Evolutionary conservation across 2,888 invertebrate species (phyloP), one percentile per base, ranked within the genome.

Genomic region (Dorcus hopei): DNA sequence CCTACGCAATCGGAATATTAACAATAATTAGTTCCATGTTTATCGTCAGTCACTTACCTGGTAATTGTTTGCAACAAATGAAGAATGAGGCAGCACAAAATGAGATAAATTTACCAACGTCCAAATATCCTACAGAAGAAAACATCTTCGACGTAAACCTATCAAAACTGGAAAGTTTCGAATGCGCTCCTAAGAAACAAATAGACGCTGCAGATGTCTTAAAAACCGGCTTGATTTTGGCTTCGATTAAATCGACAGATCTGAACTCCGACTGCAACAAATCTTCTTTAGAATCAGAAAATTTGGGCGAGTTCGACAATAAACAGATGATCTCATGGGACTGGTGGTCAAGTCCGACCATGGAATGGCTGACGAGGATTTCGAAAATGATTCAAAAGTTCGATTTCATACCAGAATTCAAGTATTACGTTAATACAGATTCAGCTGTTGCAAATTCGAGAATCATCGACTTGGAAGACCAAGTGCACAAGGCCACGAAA

Each of bases 11-110:
- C 4, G 77, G 86, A 45, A 69, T 88, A 43, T 72, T 85, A 40
- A 84, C 86, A 3, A 74, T 88, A 45, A 68, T 87, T 48, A 85
- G 85, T 38, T 85, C 87, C n/a, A 72, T 83, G 61, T 80, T 80
- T 64, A 72, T 83, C 62, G 80, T 79, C 47, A 82, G 81, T 63
- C 79, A 81, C 65, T 74, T 83, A 62, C 82, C 83, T 3, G 82
- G 82, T 41, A 81, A 80, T 47, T 74, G 76, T 51, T 71, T 81
- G 6, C 70, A 61, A 55, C 48, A 52, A 11, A 7, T 26, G 5
- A 9, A 16, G 11, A 45, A 9, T 7, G 45, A 9, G 8, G 16
- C 45, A 4, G 23, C 45, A 9, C 45, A 45, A 45, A 45, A 45
- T 19, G 19, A 7, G 7, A 51, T 40, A 16, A 39, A 19, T 38